Conservation (phyloP, 2,888 invertebrate species). For the Drosophila paucipuncta region DNA sequence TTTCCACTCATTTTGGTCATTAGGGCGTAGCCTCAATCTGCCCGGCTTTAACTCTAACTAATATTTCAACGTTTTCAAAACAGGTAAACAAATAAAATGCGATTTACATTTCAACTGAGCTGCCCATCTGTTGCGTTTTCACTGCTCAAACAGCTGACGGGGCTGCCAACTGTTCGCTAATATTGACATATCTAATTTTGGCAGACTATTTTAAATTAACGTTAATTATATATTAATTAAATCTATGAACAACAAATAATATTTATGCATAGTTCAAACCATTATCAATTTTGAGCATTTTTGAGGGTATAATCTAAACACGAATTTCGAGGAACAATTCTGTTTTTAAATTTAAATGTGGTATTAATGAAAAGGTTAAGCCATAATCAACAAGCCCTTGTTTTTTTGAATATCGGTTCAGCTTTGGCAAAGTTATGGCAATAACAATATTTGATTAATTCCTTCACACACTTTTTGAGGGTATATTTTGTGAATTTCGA, state of each 20-base stretch:
- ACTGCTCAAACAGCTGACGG: slow-evolving; percentile 45
- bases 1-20: slow-evolving; percentile 55
- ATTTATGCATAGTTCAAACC: background rate
- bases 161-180: slow-evolving; percentile 40
- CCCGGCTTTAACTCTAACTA: slow-evolving; percentile 1
- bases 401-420: background rate
- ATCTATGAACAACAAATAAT: background rate
- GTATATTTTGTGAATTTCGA: background rate
- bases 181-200: no score
- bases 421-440: background rate
- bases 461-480: background rate
- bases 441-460: background rate
- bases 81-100: slow-evolving; percentile 56
- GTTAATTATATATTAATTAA: background rate
- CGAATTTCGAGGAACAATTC: background rate
- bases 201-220: background rate
- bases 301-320: background rate
- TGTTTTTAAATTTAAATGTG: background rate
- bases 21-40: slow-evolving; percentile 20
- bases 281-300: background rate
- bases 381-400: background rate
- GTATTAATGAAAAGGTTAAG: background rate
- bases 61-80: slow-evolving; percentile 10
- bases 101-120: slow-evolving; percentile 28
- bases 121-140: slow-evolving; percentile 33